phyloP scores from a whole-genome alignment of 1,140 invertebrate species.

The Phthorimaea operculella region DNA sequence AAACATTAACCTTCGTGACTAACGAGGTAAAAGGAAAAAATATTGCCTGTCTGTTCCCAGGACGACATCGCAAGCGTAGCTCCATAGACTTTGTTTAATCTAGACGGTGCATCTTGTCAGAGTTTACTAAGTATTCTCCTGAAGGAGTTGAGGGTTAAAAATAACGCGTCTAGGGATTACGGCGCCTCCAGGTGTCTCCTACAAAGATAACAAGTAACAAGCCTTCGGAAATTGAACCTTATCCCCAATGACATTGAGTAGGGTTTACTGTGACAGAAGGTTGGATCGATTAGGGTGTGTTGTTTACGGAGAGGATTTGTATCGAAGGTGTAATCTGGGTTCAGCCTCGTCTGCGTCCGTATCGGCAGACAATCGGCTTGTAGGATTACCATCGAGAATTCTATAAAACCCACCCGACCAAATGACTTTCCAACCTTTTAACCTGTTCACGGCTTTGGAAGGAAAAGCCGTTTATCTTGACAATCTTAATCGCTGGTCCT shows the following conservation, averaged over 20 bases:
- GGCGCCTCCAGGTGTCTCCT: constrained; percentile 38
- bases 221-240: not conserved
- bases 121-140: constrained; percentile 29
- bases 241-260: not conserved
- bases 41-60: not conserved
- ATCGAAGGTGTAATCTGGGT: constrained; percentile 42
- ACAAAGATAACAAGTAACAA: not conserved
- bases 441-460: too few species aligned
- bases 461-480: too few species aligned
- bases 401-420: not conserved
- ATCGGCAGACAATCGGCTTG: constrained; percentile 3
- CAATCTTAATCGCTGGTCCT: too few species aligned
- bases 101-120: constrained; percentile 25
- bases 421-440: too few species aligned
- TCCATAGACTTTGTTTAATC: constrained; percentile 21
- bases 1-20: constrained; percentile 1
- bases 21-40: not conserved
- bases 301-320: constrained; percentile 51
- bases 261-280: not conserved
- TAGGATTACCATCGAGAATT: constrained; percentile 1
- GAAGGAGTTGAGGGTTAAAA: constrained; percentile 39
- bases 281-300: constrained; percentile 37
- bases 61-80: constrained; percentile 7
- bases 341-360: not conserved
- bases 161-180: constrained; percentile 43